Evolutionary conservation across 2,888 invertebrate species (phyloP), one percentile per base, ranked within the genome.

Genomic region (Pecten maximus): DNA sequence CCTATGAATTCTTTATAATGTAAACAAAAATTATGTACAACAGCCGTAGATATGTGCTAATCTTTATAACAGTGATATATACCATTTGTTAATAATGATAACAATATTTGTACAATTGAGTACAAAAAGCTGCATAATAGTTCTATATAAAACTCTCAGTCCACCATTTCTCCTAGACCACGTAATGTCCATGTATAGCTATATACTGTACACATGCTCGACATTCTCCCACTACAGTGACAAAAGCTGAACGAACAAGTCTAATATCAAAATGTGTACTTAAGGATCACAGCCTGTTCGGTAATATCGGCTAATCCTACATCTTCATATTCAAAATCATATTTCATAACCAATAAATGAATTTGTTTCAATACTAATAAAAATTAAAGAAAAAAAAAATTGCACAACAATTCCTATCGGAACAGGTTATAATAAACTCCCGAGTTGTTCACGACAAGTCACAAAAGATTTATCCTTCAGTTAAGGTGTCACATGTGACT

Each of bases 121-220:
- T 74, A 74, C 74, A 74, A 74, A 74, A 74, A 74, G 74, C 74
- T 74, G 74, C 74, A 74, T 74, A 74, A 74, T 74, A 74, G 28
- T 74, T 12, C 12, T 6, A 74, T 74, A 74, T 74, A 74, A 74
- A 74, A 35, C 74, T 74, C 35, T 74, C 74, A 44, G 44, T 44
- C 44, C 12, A 35, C n/a, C 60, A 6, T 60, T 60, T 16, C 2
- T 74, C 74, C 74, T 74, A 10, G 60, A n/a, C 60, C 60, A 60
- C 16, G 28, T 74, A 54, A 19, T 54, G 54, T 54, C 19, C 54
- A 15, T 2, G 54, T 54, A 54, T 54, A 23, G 23, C 54, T 48
- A 60, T 60, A 60, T 60, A 60, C 60, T 35, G 74, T 74, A 74
- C 74, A 74, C 35, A 35, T 23, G 35, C 35, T 28, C 74, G 2